Evolutionary conservation across 2,113 vertebrate genomes (phyloP).

Genomic region (Ceyx cyanopectus): DNA sequence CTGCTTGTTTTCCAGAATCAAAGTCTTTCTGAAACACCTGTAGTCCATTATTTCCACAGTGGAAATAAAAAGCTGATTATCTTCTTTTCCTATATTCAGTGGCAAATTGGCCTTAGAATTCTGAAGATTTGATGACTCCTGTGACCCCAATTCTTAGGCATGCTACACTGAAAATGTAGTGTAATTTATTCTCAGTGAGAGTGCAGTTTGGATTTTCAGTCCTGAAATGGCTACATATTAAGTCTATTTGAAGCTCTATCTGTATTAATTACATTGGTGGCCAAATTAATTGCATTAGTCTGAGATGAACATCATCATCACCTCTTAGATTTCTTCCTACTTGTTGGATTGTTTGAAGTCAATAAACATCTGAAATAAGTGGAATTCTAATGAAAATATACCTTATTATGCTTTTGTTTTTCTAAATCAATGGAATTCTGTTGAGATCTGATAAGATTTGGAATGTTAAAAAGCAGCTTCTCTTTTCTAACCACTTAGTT

Average conservation of each 20-base stretch:
- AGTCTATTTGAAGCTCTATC: background rate
- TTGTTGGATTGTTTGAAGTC: background rate
- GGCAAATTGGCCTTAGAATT: background rate
- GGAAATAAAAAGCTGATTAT: background rate
- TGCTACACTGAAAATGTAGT: background rate
- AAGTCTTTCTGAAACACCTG: constrained; percentile 18
- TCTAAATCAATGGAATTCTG: background rate
- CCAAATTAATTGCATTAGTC: background rate
- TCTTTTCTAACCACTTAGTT: background rate
- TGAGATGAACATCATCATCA: background rate
- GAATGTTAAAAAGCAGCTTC: background rate
- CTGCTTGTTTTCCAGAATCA: background rate
- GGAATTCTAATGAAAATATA: background rate
- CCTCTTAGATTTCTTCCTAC: background rate
- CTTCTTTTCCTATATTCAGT: background rate
- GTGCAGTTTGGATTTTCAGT: background rate
- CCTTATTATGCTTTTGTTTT: background rate
- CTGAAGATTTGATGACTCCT: background rate
- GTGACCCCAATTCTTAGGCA: background rate
- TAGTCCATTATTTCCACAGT: background rate
- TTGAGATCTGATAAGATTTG: background rate
- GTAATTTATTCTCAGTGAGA: background rate
- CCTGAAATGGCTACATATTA: background rate
- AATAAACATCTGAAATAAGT: background rate
- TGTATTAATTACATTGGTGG: background rate